Percentiles rank a stretch among this genome's conserved stretches.
Evolutionary conservation across 2,113 vertebrate species (phyloP).

Genomic region (Acanthisitta chloris): DNA sequence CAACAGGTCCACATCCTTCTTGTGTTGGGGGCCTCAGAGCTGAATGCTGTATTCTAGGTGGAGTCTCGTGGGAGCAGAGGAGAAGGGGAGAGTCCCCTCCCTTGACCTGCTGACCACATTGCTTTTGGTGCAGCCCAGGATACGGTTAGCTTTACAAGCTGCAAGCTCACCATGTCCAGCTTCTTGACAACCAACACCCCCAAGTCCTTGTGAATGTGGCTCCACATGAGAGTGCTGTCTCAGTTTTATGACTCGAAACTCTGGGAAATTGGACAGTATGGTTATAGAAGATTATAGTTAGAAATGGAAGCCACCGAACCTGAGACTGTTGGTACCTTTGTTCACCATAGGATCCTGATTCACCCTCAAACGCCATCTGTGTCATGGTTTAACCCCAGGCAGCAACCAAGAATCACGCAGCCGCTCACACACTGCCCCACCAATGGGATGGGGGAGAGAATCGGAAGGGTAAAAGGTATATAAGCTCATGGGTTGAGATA

Average conservation of each 20-base stretch:
- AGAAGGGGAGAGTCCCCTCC: not conserved
- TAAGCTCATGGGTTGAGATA: too few species aligned
- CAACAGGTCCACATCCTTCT: not conserved
- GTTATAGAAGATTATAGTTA: not conserved
- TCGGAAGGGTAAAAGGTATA: too few species aligned
- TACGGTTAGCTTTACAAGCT: not conserved
- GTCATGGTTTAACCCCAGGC: too few species aligned
- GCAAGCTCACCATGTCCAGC: not conserved
- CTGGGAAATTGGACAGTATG: accelerated
- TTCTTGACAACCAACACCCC: not conserved
- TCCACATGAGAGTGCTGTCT: not conserved
- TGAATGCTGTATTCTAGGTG: not conserved
- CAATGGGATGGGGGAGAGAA: too few species aligned
- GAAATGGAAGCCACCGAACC: not conserved
- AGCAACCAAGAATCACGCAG: too few species aligned
- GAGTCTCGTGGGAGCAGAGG: not conserved
- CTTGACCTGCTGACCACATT: not conserved
- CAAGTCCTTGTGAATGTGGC: not conserved
- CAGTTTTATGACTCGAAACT: not conserved
- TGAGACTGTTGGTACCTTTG: not conserved
- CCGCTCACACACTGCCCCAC: too few species aligned
- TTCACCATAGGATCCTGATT: not conserved
- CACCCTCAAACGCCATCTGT: not conserved
- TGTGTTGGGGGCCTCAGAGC: not conserved
- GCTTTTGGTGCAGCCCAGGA: not conserved